These are phyloP conservation scores for Dyspetes luteomarginatus DNA, from an alignment of 2,888 invertebrate species.

Conservation along the genomic window DNA sequence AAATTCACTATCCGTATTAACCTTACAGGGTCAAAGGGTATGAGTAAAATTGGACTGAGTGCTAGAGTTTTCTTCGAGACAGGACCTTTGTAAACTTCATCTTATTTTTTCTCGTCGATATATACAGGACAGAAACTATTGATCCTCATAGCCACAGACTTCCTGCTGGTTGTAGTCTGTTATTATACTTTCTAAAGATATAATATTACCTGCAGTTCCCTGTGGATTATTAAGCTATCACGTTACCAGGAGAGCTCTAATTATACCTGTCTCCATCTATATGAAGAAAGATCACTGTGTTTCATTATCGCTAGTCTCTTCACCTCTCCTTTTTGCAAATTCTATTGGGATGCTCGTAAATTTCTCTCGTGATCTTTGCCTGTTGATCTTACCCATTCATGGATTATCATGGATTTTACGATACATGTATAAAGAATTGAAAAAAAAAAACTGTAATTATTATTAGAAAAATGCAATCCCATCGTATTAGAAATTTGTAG, in stretches of 20 bases:
- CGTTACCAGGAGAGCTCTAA: constrained; percentile 68
- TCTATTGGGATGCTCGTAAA: not conserved
- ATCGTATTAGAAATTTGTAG: too few relatives aligned
- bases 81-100: constrained; percentile 50
- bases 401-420: too few relatives aligned
- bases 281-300: constrained; percentile 52
- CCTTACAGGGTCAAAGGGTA: constrained; percentile 52
- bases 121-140: constrained; percentile 68
- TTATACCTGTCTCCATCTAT: constrained; percentile 50
- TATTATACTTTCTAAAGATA: constrained; percentile 78
- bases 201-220: constrained; percentile 75
- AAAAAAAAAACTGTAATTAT: too few relatives aligned
- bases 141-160: constrained; percentile 72
- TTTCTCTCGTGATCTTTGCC: constrained; percentile 35
- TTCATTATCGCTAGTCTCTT: constrained; percentile 48
- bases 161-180: constrained; percentile 70
- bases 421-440: too few relatives aligned
- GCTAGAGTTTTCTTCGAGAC: constrained; percentile 21
- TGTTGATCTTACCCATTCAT: not conserved
- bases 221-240: constrained; percentile 76
- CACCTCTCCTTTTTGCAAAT: not conserved
- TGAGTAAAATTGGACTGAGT: constrained; percentile 45
- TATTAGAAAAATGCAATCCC: too few relatives aligned
- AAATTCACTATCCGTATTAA: constrained; percentile 56
- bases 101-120: constrained; percentile 11